Evolutionary conservation across 2,797 vertebrate genomes (phyloP).

Genomic region (Alcedo atthis): DNA sequence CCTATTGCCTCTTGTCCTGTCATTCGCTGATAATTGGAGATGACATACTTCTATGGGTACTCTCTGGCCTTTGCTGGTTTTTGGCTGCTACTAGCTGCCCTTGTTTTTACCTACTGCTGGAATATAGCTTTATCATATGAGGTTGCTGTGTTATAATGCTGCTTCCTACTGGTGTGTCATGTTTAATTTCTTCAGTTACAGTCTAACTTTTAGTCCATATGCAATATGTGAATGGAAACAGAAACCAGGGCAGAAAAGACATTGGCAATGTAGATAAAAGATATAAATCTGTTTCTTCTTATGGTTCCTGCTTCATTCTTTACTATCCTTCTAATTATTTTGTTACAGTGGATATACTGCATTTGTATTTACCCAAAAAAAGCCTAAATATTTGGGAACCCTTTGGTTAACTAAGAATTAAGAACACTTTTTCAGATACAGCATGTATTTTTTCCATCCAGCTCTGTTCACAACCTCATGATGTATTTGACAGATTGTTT

Average conservation of each 20-base stretch:
- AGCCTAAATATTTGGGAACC: not conserved
- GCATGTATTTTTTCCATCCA: constrained; percentile 19
- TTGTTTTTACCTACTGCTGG: not conserved
- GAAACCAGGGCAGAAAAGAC: not conserved
- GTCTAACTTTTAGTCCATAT: not conserved
- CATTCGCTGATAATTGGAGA: not conserved
- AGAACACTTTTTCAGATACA: not conserved
- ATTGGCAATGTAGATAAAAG: not conserved
- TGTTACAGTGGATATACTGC: not conserved
- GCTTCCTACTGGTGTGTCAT: not conserved
- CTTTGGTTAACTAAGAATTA: not conserved
- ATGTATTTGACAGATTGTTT: not conserved
- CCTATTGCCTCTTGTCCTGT: not conserved
- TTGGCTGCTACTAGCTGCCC: not conserved
- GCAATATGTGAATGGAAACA: not conserved
- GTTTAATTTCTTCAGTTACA: not conserved
- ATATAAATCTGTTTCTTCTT: not conserved
- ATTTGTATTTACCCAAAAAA: not conserved
- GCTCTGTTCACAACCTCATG: not conserved
- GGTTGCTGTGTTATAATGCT: not conserved
- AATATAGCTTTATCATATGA: not conserved
- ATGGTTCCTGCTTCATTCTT: not conserved
- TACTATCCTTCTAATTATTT: not conserved
- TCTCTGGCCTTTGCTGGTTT: not conserved
- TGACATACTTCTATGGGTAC: not conserved